These are phyloP conservation scores for Acrocephalus arundinaceus DNA, from an alignment of 2,113 vertebrate species.

Conservation along the genomic window DNA sequence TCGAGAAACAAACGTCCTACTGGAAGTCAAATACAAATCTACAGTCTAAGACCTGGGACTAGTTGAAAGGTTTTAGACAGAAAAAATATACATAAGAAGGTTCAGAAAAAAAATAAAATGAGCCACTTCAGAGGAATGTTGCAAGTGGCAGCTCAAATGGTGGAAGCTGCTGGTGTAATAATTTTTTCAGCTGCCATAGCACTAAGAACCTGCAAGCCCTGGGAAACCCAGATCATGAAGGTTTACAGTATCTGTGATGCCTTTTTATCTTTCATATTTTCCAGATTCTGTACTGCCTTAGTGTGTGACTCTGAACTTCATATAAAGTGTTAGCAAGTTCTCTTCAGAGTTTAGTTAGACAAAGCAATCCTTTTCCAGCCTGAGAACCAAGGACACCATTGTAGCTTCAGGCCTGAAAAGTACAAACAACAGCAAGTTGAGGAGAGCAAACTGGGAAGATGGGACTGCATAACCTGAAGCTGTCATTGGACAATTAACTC, in stretches of 20 bases:
- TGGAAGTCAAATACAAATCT: neutral
- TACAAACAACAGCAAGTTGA: neutral
- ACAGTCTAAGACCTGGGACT: neutral
- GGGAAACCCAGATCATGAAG: neutral
- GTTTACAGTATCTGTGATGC: neutral
- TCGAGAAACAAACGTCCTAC: neutral
- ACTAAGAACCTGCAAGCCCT: neutral
- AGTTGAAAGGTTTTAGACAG: neutral
- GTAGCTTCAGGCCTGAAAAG: neutral
- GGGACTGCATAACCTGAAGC: neutral
- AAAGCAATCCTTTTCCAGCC: neutral
- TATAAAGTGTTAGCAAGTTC: neutral
- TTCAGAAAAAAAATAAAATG: neutral
- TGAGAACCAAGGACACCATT: neutral
- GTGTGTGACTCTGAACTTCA: neutral
- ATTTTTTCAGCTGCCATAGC: neutral
- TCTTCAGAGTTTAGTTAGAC: neutral
- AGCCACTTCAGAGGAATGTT: neutral
- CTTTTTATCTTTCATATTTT: neutral
- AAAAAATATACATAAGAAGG: neutral
- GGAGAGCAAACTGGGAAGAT: neutral
- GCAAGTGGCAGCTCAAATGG: neutral
- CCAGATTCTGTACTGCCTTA: neutral
- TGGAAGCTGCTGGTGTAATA: neutral
- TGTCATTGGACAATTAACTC: neutral